Base-by-base conservation (phyloP, 2,797 vertebrate species). In the Liparis tanakae region DNA sequence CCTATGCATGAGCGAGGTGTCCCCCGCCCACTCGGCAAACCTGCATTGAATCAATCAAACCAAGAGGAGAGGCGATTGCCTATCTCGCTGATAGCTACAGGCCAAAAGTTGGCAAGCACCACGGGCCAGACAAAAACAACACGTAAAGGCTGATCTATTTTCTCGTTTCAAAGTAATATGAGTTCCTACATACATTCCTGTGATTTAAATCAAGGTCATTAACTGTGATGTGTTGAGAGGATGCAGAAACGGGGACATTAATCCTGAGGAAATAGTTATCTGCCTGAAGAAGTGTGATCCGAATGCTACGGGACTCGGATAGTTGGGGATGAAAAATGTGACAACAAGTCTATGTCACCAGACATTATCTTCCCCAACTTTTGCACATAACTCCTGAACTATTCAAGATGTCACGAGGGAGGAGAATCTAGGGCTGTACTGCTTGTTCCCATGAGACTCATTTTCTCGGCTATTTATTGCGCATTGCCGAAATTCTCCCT, bases 171-270 rank as follows among this genome's bases (percentile, higher is more conserved):
- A 79, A 75, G 87, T 87, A 82, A 81, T 81, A 83, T 83, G 73
- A 86, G 83, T 88, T 84, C 82, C 80, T 76, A 86, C 83, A 77
- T 70, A 90, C 72, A 78, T 73, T 80, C 81, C 83, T 82, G 87
- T 90, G 88, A 92, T 92, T 93, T 92, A 89, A 92, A 93, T 92
- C 87, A 89, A 92, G 82, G 92, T 91, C 86, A 89, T 93, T 92
- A 92, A 87, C 84, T 83, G 85, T 79, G 85, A 87, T 85, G 85
- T 88, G 84, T 85, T 79, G 84, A n/a, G 80, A 82, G 82, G 84
- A 87, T 89, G 88, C 85, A 87, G 87, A 89, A 90, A 93, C 86
- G 88, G 91, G 89, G 88, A 83, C 90, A 92, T 91, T 91, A 90
- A 92, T 91, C 85, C 88, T 82, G 82, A 78, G 83, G 86, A 89